A percentile compares a stretch with the other conserved stretches of the same genome.
Conservation (phyloP, 2,113 vertebrate species). For the Corapipo altera region DNA sequence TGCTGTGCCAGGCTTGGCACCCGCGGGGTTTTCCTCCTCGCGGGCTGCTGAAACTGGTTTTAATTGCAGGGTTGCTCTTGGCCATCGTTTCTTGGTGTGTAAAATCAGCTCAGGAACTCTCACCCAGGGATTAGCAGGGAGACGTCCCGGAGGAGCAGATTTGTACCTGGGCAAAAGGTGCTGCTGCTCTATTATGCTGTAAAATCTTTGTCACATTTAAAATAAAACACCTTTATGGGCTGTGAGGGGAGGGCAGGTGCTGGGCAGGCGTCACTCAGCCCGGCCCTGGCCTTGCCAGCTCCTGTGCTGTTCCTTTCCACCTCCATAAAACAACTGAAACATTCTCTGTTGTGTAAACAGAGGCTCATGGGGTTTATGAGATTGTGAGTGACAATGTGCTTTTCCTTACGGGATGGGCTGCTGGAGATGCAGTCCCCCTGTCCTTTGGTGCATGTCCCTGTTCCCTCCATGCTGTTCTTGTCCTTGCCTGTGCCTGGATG, state of each 20-base stretch:
- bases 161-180: slow-evolving; percentile 36
- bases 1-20: neutral
- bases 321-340: slow-evolving; percentile 61
- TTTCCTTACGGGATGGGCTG: neutral
- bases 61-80: slow-evolving; percentile 12
- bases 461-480: neutral
- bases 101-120: neutral
- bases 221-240: slow-evolving; percentile 30
- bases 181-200: neutral
- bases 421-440: neutral
- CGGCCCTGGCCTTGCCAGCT: neutral
- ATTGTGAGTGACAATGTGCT: neutral
- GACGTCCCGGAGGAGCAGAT: neutral
- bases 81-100: neutral
- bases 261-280: neutral
- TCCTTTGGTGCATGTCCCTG: neutral
- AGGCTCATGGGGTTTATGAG: neutral
- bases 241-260: neutral
- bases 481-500: neutral
- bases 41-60: slow-evolving; percentile 9
- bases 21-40: rapidly evolving
- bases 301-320: neutral
- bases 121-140: neutral
- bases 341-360: slow-evolving; percentile 47
- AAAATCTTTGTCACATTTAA: neutral